Evolutionary conservation across 2,888 invertebrate species (phyloP), one percentile per base, ranked within the genome.

Genomic region (Malachius bipustulatus): DNA sequence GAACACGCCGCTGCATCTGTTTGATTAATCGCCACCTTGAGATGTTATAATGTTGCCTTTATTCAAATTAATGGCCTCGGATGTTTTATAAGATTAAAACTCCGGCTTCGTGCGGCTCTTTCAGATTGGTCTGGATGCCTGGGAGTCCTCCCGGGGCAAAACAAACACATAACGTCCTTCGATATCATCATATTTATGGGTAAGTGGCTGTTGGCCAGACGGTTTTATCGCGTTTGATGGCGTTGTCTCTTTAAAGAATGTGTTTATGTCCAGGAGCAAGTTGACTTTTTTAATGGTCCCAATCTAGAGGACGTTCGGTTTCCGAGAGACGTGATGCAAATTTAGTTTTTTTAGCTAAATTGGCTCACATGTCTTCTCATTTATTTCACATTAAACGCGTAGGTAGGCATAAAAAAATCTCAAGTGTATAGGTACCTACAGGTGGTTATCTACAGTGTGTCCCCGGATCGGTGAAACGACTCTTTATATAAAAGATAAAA

Each of bases 1-100:
- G 51, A 49, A 47, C 55, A 49, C 52, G 54, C 55, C 53, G 51
- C 51, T 52, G 56, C 55, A 48, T 52, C 50, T 48, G 49, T 50
- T 51, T 62, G 62, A 62, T 62, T 62, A 61, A 62, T 60, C 51
- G 57, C 58, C 62, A 61, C 62, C 62, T 62, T 60, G 62, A 62
- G 62, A 62, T 60, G 59, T 59, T 60, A 59, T 62, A 62, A 62
- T 61, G 61, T 62, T 60, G 59, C 58, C 57, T 61, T 62, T 61
- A 61, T 62, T 62, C 60, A 62, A 62, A 62, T 62, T 62, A 62
- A 62, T 55, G 60, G 51, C 46, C 51, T 51, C 54, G 54, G 56
- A 56, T 59, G 57, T 59, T 59, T 57, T 55, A 54, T 52, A 51
- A 57, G 58, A 59, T 59, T 59, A 58, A 57, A 51, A 58, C 52